Evolutionary conservation across 2,113 vertebrate genomes (phyloP).

Genomic region (Maylandia zebra): DNA sequence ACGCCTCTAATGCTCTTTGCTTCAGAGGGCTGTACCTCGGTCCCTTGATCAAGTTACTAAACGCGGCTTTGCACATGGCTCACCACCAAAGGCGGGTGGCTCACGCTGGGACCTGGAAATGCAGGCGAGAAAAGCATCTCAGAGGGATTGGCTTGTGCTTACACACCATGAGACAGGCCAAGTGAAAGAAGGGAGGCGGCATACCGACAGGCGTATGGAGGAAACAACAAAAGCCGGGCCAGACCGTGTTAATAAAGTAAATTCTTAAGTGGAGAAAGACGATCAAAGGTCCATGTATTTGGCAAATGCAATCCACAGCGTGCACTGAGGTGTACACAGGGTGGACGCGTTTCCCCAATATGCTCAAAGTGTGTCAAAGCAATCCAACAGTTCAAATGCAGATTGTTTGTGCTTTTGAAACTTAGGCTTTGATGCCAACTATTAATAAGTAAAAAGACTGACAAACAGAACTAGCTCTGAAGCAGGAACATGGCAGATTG

Average conservation of each 20-base stretch:
- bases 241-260: constrained; percentile 24
- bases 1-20: constrained; percentile 69
- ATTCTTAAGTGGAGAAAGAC: background rate
- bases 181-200: constrained; percentile 1
- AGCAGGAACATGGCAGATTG: constrained; percentile 29
- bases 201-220: constrained; percentile 1
- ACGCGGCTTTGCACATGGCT: constrained; percentile 62
- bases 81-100: constrained; percentile 59
- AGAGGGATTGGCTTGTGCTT: constrained; percentile 59
- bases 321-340: background rate
- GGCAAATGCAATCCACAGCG: background rate
- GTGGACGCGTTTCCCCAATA: background rate
- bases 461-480: background rate
- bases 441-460: constrained; percentile 25
- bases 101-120: constrained; percentile 61
- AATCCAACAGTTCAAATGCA: background rate
- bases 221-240: constrained; percentile 21
- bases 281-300: constrained; percentile 8
- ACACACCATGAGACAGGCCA: constrained; percentile 47
- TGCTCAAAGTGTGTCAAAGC: background rate
- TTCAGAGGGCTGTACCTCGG: constrained; percentile 64
- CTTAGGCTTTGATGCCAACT: constrained; percentile 29
- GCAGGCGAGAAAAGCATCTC: constrained; percentile 57
- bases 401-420: constrained; percentile 10
- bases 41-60: constrained; percentile 69